Percentiles rank a stretch among this genome's conserved stretches.
Conservation (phyloP, 2,888 invertebrate genomes). For the Philaethria dido region DNA sequence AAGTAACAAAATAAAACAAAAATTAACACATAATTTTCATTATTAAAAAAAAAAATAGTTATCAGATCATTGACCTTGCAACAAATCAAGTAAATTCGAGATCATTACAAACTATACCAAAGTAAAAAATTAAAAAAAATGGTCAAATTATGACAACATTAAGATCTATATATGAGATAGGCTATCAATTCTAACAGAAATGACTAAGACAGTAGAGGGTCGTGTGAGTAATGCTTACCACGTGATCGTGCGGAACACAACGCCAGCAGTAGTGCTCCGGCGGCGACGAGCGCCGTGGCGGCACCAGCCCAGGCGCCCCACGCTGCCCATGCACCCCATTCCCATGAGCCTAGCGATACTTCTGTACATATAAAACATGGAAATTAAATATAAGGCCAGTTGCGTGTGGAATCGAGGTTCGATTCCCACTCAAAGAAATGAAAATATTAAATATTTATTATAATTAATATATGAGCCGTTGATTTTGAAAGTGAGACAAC, state of each 20-base stretch:
- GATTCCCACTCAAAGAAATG: too few species aligned
- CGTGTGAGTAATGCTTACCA: constrained; percentile 40
- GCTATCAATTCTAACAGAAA: too few species aligned
- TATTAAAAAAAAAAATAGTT: background rate
- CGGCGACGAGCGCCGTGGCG: constrained; percentile 67
- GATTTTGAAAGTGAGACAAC: too few species aligned
- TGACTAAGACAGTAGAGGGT: constrained; percentile 33
- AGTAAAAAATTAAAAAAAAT: too few species aligned
- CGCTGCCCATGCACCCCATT: constrained; percentile 30
- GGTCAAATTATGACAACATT: too few species aligned
- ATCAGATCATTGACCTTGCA: too few species aligned
- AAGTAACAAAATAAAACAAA: too few species aligned
- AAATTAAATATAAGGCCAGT: background rate
- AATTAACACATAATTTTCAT: background rate
- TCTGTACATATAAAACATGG: constrained; percentile 3
- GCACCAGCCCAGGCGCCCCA: constrained; percentile 46
- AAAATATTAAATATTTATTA: too few species aligned
- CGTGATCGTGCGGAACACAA: constrained; percentile 49
- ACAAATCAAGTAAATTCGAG: background rate
- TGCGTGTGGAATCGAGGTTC: too few species aligned
- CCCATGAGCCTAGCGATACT: constrained; percentile 12
- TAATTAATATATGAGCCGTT: too few species aligned
- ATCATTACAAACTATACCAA: background rate
- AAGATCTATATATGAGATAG: too few species aligned
- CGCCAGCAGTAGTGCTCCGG: constrained; percentile 63